These are phyloP conservation scores for Cromileptes altivelis DNA, from an alignment of 2,113 vertebrate genomes.

Conservation along the genomic window DNA sequence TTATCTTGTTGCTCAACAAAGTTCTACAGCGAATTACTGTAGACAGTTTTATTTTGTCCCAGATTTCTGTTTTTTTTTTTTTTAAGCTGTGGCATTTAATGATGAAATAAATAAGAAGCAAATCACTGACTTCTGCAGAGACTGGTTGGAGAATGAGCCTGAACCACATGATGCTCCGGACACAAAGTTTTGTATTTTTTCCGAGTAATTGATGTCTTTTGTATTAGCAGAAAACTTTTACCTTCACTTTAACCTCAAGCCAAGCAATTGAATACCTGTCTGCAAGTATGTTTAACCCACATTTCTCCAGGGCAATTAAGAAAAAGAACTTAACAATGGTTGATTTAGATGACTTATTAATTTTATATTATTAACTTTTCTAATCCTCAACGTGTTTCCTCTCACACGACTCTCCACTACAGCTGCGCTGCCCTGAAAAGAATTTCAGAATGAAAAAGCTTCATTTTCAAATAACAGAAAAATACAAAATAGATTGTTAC, in stretches of 20 bases:
- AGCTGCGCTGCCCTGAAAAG: constrained; percentile 11
- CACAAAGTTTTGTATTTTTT: background rate
- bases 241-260: background rate
- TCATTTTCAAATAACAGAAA: constrained; percentile 47
- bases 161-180: background rate
- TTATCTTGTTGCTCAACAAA: constrained; percentile 73
- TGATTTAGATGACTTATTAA: background rate
- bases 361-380: background rate
- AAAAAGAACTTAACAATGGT: background rate
- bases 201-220: background rate
- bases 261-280: background rate
- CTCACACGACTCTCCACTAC: constrained; percentile 12
- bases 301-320: background rate
- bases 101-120: constrained; percentile 11
- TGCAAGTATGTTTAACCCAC: constrained; percentile 12
- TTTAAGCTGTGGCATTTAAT: constrained; percentile 22
- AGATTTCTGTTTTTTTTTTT: constrained; percentile 5
- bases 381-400: background rate
- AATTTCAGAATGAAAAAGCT: constrained; percentile 30
- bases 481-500: constrained; percentile 83
- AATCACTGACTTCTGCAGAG: background rate
- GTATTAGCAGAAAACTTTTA: background rate
- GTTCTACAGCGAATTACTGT: constrained; percentile 63
- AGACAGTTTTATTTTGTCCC: constrained; percentile 34
- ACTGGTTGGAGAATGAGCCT: background rate